Percentiles rank a stretch among this genome's conserved stretches.
phyloP scores from a whole-genome alignment of 2,113 vertebrate genomes.

The Centropus bengalensis region DNA sequence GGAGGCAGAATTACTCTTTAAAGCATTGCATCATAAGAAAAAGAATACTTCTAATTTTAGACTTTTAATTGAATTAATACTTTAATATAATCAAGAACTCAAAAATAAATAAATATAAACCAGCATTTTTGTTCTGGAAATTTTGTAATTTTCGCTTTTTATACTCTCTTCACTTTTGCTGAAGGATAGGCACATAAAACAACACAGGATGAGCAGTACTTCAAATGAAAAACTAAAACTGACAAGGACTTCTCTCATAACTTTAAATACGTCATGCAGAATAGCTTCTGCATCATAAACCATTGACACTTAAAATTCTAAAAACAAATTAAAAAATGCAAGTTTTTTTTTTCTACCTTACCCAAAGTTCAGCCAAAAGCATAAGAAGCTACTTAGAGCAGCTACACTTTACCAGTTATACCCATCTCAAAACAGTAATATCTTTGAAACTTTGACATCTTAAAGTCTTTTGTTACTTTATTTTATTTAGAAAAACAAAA shows the following conservation, averaged over 20 bases:
- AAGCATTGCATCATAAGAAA: neutral
- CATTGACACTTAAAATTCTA: neutral
- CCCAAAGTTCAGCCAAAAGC: neutral
- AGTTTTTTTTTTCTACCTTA: neutral
- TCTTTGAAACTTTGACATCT: neutral
- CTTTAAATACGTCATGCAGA: slow-evolving; percentile 43
- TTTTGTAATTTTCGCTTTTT: neutral
- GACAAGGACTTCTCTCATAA: slow-evolving; percentile 15
- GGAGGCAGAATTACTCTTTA: neutral
- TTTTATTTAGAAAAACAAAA: neutral
- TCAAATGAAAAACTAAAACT: slow-evolving; percentile 38
- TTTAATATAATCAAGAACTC: neutral
- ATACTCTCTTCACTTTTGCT: neutral
- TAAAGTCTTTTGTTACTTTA: neutral
- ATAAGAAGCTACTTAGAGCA: neutral
- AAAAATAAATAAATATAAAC: neutral
- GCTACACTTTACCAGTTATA: neutral
- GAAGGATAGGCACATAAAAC: neutral
- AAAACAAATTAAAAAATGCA: neutral
- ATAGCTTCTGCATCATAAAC: slow-evolving; percentile 2
- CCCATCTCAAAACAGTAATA: neutral
- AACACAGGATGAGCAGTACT: neutral
- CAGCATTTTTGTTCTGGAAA: neutral
- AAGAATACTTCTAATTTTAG: neutral
- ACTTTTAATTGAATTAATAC: neutral